Base-by-base conservation (phyloP, 2,888 invertebrate species). In the Drosophila meridionalis region DNA sequence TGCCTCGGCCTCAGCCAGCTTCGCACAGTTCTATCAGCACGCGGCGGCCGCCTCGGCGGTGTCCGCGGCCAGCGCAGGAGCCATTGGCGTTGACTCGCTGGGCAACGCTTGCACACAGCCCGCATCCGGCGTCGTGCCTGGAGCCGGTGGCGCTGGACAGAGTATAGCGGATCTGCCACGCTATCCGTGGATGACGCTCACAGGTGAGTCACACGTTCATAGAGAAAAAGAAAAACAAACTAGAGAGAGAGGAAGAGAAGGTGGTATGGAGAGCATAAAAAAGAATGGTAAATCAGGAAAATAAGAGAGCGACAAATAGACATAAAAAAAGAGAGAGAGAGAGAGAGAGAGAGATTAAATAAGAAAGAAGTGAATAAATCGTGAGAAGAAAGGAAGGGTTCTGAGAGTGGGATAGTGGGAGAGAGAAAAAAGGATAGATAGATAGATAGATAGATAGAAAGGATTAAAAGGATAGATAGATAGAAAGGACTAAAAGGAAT, bases 101-200 rank as follows among this genome's bases (percentile, higher is more conserved):
- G 95, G 97, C 76, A 96, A 96, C 86, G 95, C 96, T 65, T 98
- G 97, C 94, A 95, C 96, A 77, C 96, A 96, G 92, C 95, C 95
- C 73, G 95, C 96, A 86, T 94, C 94, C 56, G 94, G 94, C 47
- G 94, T 95, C 55, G 94, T 94, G 72, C 94, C 95, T 69, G 85
- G 85, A 6, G 91, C 93, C 48, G 93, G 93, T 26, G 93, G 93
- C 30, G 96, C 97, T 73, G 97, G 97, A 76, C 97, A 97, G 93
- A 97, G 97, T 69, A 96, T 98, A 92, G 97, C 97, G 58, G 98
- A 98, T 94, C 96, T 98, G 93, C 98, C 98, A 66, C 95, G 98
- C 92, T 98, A 98, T 93, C 98, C 98, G 57, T 98, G 98, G 98
- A 98, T 98, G 98, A 97, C 98, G 92, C 97, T 98, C 94, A 98